Evolutionary conservation across 2,888 invertebrate genomes (phyloP).

Genomic region (Leucania comma): DNA sequence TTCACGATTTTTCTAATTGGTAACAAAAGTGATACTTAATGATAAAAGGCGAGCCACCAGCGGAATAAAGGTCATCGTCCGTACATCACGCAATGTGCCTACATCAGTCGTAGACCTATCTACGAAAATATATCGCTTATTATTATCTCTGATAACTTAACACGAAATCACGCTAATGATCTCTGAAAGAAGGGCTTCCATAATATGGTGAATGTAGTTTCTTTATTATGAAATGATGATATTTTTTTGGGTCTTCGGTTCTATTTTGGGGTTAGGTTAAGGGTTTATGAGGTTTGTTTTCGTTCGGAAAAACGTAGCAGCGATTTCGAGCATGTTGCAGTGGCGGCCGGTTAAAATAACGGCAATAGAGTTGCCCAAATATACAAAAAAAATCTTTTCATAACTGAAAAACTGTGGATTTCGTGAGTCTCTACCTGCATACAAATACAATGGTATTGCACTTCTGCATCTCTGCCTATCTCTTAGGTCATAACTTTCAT

Average conservation of each 20-base stretch:
- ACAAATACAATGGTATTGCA: not conserved
- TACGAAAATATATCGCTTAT: constrained; percentile 10
- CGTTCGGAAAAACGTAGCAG: not conserved
- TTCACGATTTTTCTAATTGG: not conserved
- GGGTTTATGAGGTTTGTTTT: not conserved
- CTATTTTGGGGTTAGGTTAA: not conserved
- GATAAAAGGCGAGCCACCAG: constrained; percentile 24
- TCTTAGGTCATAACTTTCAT: no score
- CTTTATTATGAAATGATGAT: not conserved
- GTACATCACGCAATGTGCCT: constrained; percentile 14
- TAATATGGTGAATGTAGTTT: constrained; percentile 5
- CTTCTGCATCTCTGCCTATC: no score
- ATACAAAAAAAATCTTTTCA: no score
- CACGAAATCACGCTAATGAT: constrained; percentile 7
- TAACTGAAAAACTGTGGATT: no score
- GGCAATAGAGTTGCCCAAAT: not conserved
- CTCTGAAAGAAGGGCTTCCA: constrained; percentile 1
- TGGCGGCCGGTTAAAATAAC: not conserved
- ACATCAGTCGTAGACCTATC: not conserved
- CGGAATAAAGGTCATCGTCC: constrained; percentile 48
- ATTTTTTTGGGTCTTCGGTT: not conserved
- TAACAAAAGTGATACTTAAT: constrained; percentile 16
- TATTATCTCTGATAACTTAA: constrained; percentile 15
- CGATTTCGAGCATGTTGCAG: no score
- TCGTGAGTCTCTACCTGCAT: not conserved